These are phyloP conservation scores for Heterodera filipjevi DNA, from an alignment of 2,888 invertebrate species.

Conservation along the genomic window DNA sequence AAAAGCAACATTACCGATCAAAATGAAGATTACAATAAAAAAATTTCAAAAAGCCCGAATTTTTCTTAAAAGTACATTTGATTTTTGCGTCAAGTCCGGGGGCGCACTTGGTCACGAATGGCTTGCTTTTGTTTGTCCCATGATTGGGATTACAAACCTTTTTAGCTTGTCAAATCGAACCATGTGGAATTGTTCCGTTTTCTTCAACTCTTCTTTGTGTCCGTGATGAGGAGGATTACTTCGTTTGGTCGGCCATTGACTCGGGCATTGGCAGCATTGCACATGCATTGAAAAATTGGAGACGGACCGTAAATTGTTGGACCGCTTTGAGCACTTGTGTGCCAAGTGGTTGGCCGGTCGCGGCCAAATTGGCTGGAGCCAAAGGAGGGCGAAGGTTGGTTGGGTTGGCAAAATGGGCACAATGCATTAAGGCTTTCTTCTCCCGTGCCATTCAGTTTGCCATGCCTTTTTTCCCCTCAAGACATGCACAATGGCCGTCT, in stretches of 20 bases:
- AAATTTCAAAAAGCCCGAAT: too few relatives aligned
- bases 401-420: too few relatives aligned
- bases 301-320: slow-evolving; percentile 39
- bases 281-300: slow-evolving; percentile 42
- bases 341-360: slow-evolving; percentile 51
- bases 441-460: too few relatives aligned
- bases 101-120: too few relatives aligned
- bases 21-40: too few relatives aligned
- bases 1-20: too few relatives aligned
- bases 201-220: slow-evolving; percentile 78
- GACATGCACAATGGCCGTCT: slow-evolving; percentile 32
- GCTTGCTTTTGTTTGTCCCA: too few relatives aligned
- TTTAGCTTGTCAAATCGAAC: slow-evolving; percentile 74
- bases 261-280: slow-evolving; percentile 41
- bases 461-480: background rate
- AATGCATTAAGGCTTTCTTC: too few relatives aligned
- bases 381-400: slow-evolving; percentile 47
- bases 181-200: slow-evolving; percentile 79
- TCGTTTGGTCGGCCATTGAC: slow-evolving; percentile 81
- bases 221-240: slow-evolving; percentile 85
- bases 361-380: slow-evolving; percentile 54
- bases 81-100: too few relatives aligned
- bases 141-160: too few relatives aligned
- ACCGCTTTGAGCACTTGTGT: slow-evolving; percentile 49
- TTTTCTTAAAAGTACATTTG: too few relatives aligned